Conservation (phyloP, 2,113 vertebrate species). For the Paraplagusia blochii region DNA sequence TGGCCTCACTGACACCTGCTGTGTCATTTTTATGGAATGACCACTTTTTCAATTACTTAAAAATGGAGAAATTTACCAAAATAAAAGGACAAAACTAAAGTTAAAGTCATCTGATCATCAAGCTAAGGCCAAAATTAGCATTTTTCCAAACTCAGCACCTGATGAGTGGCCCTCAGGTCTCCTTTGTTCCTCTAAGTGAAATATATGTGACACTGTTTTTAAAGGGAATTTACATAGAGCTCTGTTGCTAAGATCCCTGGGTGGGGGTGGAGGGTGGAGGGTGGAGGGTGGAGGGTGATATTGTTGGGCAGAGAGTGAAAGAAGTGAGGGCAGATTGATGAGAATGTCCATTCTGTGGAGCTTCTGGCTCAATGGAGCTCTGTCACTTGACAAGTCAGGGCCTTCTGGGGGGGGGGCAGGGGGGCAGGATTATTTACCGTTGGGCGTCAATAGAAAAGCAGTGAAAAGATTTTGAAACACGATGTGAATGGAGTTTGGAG, state of each 20-base stretch:
- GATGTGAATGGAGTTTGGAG: conserved; percentile 38
- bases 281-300: conserved; percentile 14
- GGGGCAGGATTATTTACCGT: conserved; percentile 71
- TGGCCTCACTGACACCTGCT: too few species aligned
- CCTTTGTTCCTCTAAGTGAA: conserved; percentile 3
- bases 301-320: conserved; percentile 49
- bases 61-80: too few species aligned
- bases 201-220: conserved; percentile 15
- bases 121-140: too few species aligned
- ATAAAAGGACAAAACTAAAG: too few species aligned
- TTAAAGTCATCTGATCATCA: too few species aligned
- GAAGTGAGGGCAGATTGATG: conserved; percentile 69
- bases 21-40: too few species aligned
- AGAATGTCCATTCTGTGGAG: conserved; percentile 59
- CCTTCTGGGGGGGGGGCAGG: conserved; percentile 71
- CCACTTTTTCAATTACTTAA: too few species aligned
- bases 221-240: conserved; percentile 29
- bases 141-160: too few species aligned
- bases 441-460: conserved; percentile 58
- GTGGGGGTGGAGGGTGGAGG: conserved; percentile 42
- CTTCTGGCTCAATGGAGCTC: conserved; percentile 53
- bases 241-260: conserved; percentile 71
- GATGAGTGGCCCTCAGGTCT: neutral
- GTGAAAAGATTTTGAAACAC: conserved; percentile 50
- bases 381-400: conserved; percentile 52